phyloP scores from a whole-genome alignment of 2,797 vertebrate genomes.

The Enteromius argenteus region DNA sequence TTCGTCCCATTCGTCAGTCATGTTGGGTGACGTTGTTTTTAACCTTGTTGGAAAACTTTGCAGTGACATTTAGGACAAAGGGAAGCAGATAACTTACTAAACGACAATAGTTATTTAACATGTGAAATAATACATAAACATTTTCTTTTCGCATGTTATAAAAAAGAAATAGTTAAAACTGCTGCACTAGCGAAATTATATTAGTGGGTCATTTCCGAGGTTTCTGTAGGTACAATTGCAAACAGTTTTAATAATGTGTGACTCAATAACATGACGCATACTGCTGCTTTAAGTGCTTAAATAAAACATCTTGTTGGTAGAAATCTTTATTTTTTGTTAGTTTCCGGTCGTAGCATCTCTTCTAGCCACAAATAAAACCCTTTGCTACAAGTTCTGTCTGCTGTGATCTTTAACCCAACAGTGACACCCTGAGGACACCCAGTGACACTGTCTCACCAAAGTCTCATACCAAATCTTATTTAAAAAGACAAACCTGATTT shows the following conservation, averaged over 20 bases:
- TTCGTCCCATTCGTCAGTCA: constrained; percentile 48
- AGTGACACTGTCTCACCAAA: background rate
- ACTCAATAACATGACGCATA: background rate
- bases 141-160: background rate
- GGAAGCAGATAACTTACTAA: background rate
- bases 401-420: background rate
- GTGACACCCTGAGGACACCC: constrained; percentile 47
- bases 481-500: background rate
- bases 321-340: background rate
- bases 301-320: background rate
- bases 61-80: constrained; percentile 39
- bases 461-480: background rate
- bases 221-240: background rate
- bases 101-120: background rate
- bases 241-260: background rate
- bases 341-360: background rate
- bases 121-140: background rate
- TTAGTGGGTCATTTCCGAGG: background rate
- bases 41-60: constrained; percentile 43
- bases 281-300: background rate
- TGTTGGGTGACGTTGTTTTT: constrained; percentile 38
- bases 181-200: background rate
- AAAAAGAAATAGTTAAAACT: background rate
- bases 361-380: background rate
- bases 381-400: too few relatives aligned